Evolutionary conservation across 2,113 vertebrate genomes (phyloP).

Genomic region (Tursiops truncatus): DNA sequence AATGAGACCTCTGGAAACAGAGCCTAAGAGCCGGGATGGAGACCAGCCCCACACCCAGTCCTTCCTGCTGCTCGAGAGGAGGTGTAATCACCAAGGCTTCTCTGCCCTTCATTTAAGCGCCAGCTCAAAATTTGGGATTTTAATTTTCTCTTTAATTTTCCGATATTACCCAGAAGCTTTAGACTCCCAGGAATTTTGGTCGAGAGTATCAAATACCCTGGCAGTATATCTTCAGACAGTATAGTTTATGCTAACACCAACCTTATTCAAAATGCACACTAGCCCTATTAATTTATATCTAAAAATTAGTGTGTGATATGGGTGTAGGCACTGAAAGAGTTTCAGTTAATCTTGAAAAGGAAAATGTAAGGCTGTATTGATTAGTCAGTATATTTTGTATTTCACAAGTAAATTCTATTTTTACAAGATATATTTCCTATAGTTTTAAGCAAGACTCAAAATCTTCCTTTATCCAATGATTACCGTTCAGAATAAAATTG

Average conservation of each 20-base stretch:
- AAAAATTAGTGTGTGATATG: neutral
- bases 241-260: neutral
- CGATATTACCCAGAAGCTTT: neutral
- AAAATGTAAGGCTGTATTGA: neutral
- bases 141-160: constrained; percentile 37
- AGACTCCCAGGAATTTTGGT: neutral
- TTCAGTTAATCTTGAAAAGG: neutral
- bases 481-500: neutral
- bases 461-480: neutral
- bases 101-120: neutral
- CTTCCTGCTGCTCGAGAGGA: neutral
- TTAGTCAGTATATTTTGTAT: neutral
- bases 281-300: neutral
- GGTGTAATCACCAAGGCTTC: neutral
- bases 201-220: neutral
- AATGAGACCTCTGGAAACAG: neutral
- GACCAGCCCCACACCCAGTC: neutral
- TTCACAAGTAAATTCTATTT: constrained; percentile 29
- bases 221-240: neutral
- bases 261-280: neutral
- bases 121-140: neutral
- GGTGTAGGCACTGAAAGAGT: neutral
- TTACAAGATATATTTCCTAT: neutral
- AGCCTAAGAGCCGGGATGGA: neutral
- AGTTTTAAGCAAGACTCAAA: constrained; percentile 12